A percentile compares a stretch with the other conserved stretches of the same genome.
Evolutionary conservation across 2,113 vertebrate genomes (phyloP).

Genomic region (Sylvilagus bachmani): DNA sequence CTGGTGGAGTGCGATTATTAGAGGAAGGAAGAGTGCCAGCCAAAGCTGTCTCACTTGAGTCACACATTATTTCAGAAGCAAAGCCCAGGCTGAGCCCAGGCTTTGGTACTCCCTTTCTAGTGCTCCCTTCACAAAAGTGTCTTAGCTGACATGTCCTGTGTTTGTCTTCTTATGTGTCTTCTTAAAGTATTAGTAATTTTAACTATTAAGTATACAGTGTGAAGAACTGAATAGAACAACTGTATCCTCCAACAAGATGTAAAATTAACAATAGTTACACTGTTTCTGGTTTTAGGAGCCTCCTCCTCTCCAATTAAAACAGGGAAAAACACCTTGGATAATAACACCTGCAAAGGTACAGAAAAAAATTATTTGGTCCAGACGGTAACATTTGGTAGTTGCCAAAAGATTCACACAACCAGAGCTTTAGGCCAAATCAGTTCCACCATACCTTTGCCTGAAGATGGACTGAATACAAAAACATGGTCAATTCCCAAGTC

Average conservation of each 20-base stretch:
- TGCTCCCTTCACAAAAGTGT: neutral
- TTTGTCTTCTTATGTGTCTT: neutral
- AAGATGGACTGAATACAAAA: slow-evolving; percentile 71
- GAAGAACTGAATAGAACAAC: slow-evolving; percentile 8
- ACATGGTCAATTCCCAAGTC: neutral
- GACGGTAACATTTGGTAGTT: slow-evolving; percentile 55
- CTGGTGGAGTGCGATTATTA: neutral
- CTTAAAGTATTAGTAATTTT: too few relatives aligned
- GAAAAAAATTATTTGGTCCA: slow-evolving; percentile 65
- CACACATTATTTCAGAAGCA: neutral
- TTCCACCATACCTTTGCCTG: slow-evolving; percentile 73
- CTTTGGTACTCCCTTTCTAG: neutral
- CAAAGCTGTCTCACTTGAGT: neutral
- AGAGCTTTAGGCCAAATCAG: slow-evolving; percentile 47
- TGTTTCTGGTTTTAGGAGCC: neutral
- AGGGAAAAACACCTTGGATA: slow-evolving; percentile 43
- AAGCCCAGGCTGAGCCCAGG: neutral
- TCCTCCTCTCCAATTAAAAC: neutral
- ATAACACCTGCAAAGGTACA: slow-evolving; percentile 61
- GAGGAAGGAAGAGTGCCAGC: neutral
- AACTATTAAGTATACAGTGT: neutral
- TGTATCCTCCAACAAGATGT: neutral
- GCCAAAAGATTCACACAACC: slow-evolving; percentile 44
- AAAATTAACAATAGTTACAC: slow-evolving; percentile 17
- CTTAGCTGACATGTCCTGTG: neutral